Percentiles rank a stretch among this genome's conserved stretches.
phyloP scores from a whole-genome alignment of 2,888 invertebrate genomes.

The Hipparchia sbordonii region DNA sequence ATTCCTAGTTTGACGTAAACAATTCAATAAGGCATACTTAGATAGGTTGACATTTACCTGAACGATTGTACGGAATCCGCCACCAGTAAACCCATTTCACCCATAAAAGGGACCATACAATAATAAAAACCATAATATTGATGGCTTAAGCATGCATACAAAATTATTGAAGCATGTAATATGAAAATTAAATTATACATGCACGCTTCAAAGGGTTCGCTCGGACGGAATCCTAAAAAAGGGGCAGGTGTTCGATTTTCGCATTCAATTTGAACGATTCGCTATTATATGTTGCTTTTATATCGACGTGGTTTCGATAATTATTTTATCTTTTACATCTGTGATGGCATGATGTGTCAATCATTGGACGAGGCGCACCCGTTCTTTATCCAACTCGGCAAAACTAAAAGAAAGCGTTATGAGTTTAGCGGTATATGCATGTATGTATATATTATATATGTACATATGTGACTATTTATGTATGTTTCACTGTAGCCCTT shows the following conservation, averaged over 20 bases:
- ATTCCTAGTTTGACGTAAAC: neutral
- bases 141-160: conserved; percentile 10
- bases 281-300: conserved; percentile 18
- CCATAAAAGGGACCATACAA: conserved; percentile 9
- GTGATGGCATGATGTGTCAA: neutral
- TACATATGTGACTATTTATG: too few species aligned
- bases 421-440: too few species aligned
- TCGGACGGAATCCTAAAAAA: conserved; percentile 9
- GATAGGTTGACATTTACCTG: too few species aligned
- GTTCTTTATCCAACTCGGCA: too few species aligned
- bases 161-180: conserved; percentile 20
- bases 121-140: conserved; percentile 18
- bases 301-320: neutral
- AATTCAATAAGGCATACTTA: too few species aligned
- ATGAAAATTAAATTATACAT: conserved; percentile 23
- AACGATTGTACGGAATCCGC: neutral
- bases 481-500: too few species aligned
- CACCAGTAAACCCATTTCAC: neutral
- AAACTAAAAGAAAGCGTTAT: too few species aligned
- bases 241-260: conserved; percentile 8
- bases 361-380: neutral
- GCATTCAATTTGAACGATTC: conserved; percentile 40
- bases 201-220: conserved; percentile 14
- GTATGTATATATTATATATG: too few species aligned
- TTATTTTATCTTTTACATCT: neutral